Evolutionary conservation across 2,113 vertebrate species (phyloP).

Genomic region (Phaethon lepturus): DNA sequence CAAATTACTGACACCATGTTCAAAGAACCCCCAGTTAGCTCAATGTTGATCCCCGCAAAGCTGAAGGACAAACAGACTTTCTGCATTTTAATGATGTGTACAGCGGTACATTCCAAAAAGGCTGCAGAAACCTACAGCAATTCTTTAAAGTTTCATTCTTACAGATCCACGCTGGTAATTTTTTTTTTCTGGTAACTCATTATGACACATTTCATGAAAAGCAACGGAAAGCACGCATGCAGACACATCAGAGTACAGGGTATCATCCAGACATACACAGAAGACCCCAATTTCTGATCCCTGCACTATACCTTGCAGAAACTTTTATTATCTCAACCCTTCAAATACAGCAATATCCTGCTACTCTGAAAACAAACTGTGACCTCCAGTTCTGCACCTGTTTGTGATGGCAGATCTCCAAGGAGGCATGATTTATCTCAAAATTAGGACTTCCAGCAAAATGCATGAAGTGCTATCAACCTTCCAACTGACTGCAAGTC

Average conservation of each 20-base stretch:
- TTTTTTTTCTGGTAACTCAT: background rate
- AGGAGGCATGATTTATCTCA: background rate
- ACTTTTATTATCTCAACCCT: background rate
- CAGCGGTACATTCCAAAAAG: background rate
- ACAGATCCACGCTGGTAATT: background rate
- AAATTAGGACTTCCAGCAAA: slow-evolving; percentile 5
- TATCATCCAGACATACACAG: background rate
- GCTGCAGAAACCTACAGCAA: background rate
- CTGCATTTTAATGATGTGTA: background rate
- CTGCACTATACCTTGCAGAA: background rate
- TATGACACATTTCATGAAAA: background rate
- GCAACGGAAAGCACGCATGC: background rate
- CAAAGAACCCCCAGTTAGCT: background rate
- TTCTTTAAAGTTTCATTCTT: background rate
- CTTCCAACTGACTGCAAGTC: background rate
- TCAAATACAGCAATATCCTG: background rate
- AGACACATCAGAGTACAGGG: background rate
- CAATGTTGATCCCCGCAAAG: background rate
- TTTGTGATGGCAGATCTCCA: background rate
- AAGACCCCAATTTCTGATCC: background rate
- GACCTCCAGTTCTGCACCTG: background rate
- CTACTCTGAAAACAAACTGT: background rate
- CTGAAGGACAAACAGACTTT: background rate
- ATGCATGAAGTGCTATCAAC: background rate
- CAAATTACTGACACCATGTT: background rate